Base-by-base conservation (phyloP, 2,888 invertebrate genomes). In the Leucophenga maculata region DNA sequence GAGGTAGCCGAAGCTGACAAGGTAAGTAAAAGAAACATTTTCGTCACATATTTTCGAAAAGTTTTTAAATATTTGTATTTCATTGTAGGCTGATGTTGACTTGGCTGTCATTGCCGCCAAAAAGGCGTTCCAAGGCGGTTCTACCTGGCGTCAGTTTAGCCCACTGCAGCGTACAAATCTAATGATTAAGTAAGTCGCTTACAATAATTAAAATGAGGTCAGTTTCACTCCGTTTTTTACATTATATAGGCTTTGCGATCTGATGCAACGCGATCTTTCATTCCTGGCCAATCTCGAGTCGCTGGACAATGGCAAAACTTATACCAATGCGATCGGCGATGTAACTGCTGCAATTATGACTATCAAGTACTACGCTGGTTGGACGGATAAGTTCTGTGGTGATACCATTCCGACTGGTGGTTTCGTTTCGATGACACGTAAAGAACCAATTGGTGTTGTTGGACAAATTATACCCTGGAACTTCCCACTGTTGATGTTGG, bases 381-480 rank as follows among this genome's bases (percentile, higher is more conserved):
- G 93, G 92, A 92, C 94, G 64, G 96, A 97, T 86, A 97, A 97
- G 89, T 93, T 94, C 81, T 93, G 94, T 80, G 97, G 97, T 18
- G 92, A 93, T 77, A 95, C 95, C 0, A 93, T 96, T 75, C 96
- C 96, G 14, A 89, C 93, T 69, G 92, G 93, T 91, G 93, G 92
- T 6, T 89, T 89, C 71, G 89, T 94, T 76, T 88, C 92, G 1
- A 90, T 93, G 88, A 94, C 93, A 0, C 89, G 91, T 46, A 92
- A 92, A 79, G 94, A 95, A 83, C 94, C 95, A 0, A 89, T 95
- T 44, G 95, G 95, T 14, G 93, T 95, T 6, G 94, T 94, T 72
- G 95, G 93, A 0, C 93, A 94, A 86, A 94, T 95, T 70, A 94
- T 94, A 65, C 94, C 95, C 18, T 95, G 95, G 95, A 95, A 95